Evolutionary conservation across 2,888 invertebrate species (phyloP).

Genomic region (Acanthosepion pharaonis): DNA sequence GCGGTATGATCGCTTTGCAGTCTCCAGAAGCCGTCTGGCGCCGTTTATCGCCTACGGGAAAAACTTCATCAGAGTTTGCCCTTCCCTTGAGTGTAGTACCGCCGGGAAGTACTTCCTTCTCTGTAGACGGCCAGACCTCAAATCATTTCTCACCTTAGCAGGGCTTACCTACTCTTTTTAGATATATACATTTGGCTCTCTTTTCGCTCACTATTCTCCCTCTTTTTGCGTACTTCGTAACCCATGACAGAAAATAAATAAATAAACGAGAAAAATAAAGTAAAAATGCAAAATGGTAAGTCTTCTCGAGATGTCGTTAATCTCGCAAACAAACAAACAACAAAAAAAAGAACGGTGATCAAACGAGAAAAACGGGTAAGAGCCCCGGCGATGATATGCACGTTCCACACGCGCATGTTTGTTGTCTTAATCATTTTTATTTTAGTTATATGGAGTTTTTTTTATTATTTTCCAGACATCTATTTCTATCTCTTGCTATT

Average conservation of each 20-base stretch:
- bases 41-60: conserved; percentile 22
- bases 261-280: neutral
- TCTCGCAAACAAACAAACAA: neutral
- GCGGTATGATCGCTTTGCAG: neutral
- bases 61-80: conserved; percentile 17
- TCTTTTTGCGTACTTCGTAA: neutral
- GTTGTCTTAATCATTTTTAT: neutral
- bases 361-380: neutral
- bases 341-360: neutral
- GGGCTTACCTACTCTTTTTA: neutral
- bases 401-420: neutral
- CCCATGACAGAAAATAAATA: neutral
- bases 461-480: too few species aligned
- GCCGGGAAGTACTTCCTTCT: neutral
- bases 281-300: neutral
- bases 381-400: neutral
- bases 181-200: too few species aligned
- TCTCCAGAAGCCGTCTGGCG: conserved; percentile 18
- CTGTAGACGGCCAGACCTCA: neutral
- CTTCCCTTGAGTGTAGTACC: neutral
- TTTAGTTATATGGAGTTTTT: neutral
- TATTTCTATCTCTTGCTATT: too few species aligned
- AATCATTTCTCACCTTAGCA: neutral
- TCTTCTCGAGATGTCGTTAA: neutral
- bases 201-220: neutral